phyloP scores from a whole-genome alignment of 2,888 invertebrate species.

The Sclerodermus sp. region DNA sequence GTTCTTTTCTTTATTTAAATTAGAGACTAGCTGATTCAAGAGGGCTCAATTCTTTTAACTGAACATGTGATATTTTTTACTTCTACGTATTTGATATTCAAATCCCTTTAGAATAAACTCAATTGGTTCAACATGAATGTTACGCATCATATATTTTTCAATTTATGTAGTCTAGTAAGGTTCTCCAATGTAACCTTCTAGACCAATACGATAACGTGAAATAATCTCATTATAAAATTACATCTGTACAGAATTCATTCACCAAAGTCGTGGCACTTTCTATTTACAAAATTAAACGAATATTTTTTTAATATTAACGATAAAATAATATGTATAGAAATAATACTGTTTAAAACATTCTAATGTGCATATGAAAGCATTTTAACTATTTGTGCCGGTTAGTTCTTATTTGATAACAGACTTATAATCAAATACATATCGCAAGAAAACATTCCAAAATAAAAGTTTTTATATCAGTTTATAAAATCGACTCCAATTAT shows the following conservation, averaged over 20 bases:
- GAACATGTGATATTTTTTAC: not conserved
- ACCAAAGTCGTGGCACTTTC: constrained; percentile 23
- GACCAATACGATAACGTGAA: constrained; percentile 11
- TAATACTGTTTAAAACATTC: too few relatives aligned
- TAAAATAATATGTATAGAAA: too few relatives aligned
- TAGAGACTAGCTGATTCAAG: too few relatives aligned
- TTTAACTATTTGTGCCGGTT: too few relatives aligned
- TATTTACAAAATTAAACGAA: constrained; percentile 2
- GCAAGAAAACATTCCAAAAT: constrained; percentile 8
- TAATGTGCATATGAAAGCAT: too few relatives aligned
- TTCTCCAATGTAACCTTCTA: constrained; percentile 22
- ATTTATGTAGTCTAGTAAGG: constrained; percentile 10
- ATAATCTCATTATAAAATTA: constrained; percentile 13
- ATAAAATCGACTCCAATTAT: too few relatives aligned
- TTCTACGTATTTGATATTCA: not conserved
- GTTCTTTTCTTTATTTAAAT: not conserved
- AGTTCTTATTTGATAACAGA: too few relatives aligned
- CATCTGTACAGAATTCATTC: constrained; percentile 12
- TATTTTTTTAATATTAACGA: not conserved
- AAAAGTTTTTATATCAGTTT: too few relatives aligned
- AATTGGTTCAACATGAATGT: constrained; percentile 17
- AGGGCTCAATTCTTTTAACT: not conserved
- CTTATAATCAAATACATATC: constrained; percentile 3
- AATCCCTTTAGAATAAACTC: constrained; percentile 5
- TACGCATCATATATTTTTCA: constrained; percentile 16